These are phyloP conservation scores for Synodontis membranacea DNA, from an alignment of 2,113 vertebrate genomes.

Conservation along the genomic window DNA sequence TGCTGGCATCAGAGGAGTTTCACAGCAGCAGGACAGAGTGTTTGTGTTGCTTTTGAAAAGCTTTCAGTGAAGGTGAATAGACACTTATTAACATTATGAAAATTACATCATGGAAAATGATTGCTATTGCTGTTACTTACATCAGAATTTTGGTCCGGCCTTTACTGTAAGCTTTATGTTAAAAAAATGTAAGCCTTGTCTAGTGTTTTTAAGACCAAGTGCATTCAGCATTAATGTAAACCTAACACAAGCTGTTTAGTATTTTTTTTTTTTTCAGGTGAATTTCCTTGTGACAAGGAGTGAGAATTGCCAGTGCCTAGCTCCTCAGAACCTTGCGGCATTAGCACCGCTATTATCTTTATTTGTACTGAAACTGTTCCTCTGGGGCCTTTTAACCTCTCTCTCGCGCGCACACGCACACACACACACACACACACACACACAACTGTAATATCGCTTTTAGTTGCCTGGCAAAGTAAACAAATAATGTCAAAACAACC, in stretches of 20 bases:
- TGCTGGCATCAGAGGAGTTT: not conserved
- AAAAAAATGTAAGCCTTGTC: not conserved
- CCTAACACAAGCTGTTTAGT: not conserved
- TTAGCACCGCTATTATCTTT: not conserved
- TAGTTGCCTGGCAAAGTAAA: not conserved
- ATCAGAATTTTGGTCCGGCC: not conserved
- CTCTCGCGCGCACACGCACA: not conserved
- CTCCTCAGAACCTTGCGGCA: not conserved
- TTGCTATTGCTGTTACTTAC: not conserved
- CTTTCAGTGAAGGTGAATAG: not conserved
- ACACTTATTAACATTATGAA: not conserved
- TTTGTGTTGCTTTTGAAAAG: not conserved
- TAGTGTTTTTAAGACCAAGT: not conserved
- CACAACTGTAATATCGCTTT: not conserved
- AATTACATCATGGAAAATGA: not conserved
- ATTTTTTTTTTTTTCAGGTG: not conserved
- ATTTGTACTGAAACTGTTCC: not conserved
- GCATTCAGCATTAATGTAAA: not conserved
- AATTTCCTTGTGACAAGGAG: not conserved
- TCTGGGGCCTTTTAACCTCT: not conserved
- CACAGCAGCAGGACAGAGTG: not conserved
- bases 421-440: slow-evolving; percentile 10
- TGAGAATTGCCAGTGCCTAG: not conserved
- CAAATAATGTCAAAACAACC: not conserved
- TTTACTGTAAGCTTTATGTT: not conserved